These are phyloP conservation scores for Cinara cedri DNA, from an alignment of 2,888 invertebrate genomes.

Conservation along the genomic window DNA sequence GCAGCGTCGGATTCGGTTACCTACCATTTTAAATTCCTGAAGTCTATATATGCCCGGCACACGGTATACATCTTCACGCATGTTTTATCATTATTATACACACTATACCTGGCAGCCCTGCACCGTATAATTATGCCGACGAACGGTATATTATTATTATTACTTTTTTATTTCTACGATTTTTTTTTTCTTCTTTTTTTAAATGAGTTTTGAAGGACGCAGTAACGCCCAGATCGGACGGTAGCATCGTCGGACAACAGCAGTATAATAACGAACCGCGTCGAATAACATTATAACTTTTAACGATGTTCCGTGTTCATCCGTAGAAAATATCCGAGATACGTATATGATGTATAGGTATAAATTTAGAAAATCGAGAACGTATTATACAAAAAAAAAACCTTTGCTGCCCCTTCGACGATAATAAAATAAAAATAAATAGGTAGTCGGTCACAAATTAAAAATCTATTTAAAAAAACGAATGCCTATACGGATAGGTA, in stretches of 20 bases:
- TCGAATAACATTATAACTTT: constrained; percentile 33
- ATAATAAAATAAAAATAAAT: not conserved
- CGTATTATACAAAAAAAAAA: not conserved
- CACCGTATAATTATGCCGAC: constrained; percentile 33
- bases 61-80: constrained; percentile 32
- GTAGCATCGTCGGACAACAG: constrained; percentile 36
- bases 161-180: not conserved
- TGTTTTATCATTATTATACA: constrained; percentile 16
- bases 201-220: constrained; percentile 33
- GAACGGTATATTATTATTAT: constrained; percentile 18
- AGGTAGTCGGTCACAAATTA: constrained; percentile 5
- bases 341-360: not conserved
- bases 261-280: constrained; percentile 14
- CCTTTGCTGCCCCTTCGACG: not conserved
- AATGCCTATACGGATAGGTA: not conserved
- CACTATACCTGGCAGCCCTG: not conserved
- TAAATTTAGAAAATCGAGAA: not conserved
- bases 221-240: constrained; percentile 45
- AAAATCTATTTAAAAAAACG: constrained; percentile 24
- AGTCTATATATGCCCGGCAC: constrained; percentile 1
- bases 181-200: constrained; percentile 16
- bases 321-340: too few relatives aligned
- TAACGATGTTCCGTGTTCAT: constrained; percentile 12
- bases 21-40: constrained; percentile 32
- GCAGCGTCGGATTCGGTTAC: not conserved